Evolutionary conservation across 2,888 invertebrate genomes (phyloP).

Genomic region (Athalia rosae): DNA sequence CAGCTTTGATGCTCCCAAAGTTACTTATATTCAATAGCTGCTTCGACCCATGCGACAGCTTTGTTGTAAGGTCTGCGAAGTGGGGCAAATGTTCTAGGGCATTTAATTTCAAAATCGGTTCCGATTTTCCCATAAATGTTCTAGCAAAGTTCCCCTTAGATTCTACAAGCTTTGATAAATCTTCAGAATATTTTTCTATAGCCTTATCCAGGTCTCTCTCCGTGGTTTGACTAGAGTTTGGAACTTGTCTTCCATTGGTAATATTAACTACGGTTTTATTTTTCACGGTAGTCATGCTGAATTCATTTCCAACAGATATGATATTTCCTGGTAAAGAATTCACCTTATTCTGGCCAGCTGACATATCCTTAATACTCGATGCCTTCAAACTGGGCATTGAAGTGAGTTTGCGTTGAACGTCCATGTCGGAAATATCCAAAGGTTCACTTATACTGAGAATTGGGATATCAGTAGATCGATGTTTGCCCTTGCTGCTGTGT

Average conservation of each 20-base stretch:
- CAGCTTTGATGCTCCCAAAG: background rate
- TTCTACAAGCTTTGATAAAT: conserved; percentile 24
- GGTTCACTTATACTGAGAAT: conserved; percentile 55
- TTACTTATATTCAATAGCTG: background rate
- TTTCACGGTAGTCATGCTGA: conserved; percentile 48
- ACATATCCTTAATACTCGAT: conserved; percentile 46
- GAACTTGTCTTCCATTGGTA: conserved; percentile 44
- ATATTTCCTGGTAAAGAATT: conserved; percentile 51
- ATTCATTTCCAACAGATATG: conserved; percentile 51
- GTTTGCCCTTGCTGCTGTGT: conserved; percentile 66
- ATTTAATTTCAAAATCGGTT: background rate
- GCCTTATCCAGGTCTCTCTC: conserved; percentile 29
- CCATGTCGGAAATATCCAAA: conserved; percentile 65
- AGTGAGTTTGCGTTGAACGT: conserved; percentile 65
- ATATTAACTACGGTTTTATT: conserved; percentile 53
- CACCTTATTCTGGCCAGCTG: conserved; percentile 48
- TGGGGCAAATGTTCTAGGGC: background rate
- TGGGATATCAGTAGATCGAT: conserved; percentile 43
- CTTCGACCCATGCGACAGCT: background rate
- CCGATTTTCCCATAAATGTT: background rate
- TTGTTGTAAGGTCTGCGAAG: background rate
- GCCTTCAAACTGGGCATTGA: conserved; percentile 63
- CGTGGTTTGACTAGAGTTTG: conserved; percentile 25
- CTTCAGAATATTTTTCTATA: conserved; percentile 13
- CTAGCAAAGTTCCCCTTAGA: background rate